phyloP scores from a whole-genome alignment of 2,888 invertebrate genomes.

The Agrotis exclamationis region DNA sequence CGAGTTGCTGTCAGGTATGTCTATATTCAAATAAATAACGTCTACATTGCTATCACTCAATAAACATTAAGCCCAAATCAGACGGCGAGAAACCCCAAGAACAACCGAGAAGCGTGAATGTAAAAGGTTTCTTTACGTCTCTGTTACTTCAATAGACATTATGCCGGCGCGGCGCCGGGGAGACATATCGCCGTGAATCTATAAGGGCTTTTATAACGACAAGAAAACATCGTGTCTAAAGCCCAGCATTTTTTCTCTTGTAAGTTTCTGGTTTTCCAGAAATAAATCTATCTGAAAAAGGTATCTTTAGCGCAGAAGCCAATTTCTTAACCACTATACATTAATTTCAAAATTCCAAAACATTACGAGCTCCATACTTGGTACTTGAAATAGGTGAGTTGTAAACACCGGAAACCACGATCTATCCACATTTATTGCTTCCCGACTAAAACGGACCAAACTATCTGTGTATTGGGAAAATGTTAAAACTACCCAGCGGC shows the following conservation, averaged over 20 bases:
- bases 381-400: not conserved
- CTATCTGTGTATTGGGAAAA: not conserved
- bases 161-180: too few species aligned
- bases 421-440: not conserved
- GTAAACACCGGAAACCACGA: not conserved
- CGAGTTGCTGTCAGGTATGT: constrained; percentile 93
- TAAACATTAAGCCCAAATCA: too few species aligned
- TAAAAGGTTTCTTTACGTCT: too few species aligned
- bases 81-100: too few species aligned
- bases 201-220: too few species aligned
- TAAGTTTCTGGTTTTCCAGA: not conserved
- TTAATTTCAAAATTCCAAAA: not conserved
- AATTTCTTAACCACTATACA: too few species aligned
- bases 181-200: too few species aligned
- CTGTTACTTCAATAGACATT: too few species aligned
- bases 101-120: too few species aligned
- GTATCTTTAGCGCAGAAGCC: not conserved
- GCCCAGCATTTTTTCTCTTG: not conserved
- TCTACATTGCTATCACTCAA: too few species aligned
- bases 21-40: not conserved
- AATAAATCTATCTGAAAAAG: not conserved
- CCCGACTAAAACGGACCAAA: not conserved
- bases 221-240: not conserved
- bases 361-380: not conserved
- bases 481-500: too few species aligned